Evolutionary conservation across 2,797 vertebrate genomes (phyloP).

Genomic region (Mormyrops attenuatus): DNA sequence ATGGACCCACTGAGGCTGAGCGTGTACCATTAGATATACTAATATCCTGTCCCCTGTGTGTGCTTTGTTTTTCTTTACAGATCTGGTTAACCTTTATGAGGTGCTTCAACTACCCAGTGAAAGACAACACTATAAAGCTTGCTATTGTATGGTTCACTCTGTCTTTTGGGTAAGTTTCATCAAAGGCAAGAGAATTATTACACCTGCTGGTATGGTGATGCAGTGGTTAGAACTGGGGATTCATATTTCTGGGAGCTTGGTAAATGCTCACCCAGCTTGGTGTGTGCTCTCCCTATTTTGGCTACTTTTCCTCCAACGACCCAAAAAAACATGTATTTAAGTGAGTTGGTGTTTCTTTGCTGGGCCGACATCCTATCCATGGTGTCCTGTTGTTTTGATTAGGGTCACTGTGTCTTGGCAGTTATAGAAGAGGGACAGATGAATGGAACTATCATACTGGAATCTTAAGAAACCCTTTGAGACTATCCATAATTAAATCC

Average conservation of each 20-base stretch:
- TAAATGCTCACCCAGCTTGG: neutral
- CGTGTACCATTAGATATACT: neutral
- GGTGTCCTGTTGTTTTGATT: neutral
- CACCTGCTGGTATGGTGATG: neutral
- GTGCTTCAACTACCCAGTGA: conserved; percentile 87
- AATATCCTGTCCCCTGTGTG: neutral
- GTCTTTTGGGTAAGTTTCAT: conserved; percentile 85
- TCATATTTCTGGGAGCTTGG: neutral
- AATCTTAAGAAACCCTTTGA: neutral
- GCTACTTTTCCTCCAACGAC: neutral
- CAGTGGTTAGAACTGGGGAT: neutral
- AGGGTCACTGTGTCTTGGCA: neutral
- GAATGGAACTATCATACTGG: neutral
- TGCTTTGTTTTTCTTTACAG: conserved; percentile 55
- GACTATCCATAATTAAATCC: neutral
- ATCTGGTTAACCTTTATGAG: conserved; percentile 88
- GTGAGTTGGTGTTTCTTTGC: neutral
- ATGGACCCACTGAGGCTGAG: neutral
- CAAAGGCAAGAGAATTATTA: neutral
- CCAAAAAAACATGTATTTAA: neutral
- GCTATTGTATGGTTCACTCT: conserved; percentile 89
- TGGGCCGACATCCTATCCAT: neutral
- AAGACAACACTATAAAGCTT: conserved; percentile 85
- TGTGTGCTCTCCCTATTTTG: neutral
- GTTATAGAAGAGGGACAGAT: neutral